phyloP scores from a whole-genome alignment of 2,888 invertebrate genomes.

The Mythimna loreyi region DNA sequence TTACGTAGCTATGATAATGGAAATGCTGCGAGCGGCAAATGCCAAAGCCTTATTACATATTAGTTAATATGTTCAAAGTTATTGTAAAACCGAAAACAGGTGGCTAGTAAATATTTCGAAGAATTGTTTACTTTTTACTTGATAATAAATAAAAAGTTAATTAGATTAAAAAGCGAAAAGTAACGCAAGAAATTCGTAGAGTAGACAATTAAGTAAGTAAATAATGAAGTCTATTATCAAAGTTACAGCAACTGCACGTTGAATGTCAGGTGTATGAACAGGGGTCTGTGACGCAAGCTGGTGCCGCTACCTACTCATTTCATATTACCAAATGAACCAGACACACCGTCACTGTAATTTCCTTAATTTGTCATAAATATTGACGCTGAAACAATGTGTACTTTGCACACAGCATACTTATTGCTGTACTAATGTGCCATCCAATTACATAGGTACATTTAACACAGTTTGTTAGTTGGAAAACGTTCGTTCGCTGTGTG shows the following conservation, averaged over 20 bases:
- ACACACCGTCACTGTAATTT: slow-evolving; percentile 28
- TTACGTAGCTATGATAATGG: slow-evolving; percentile 70
- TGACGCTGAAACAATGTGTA: slow-evolving; percentile 22
- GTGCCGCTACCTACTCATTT: slow-evolving; percentile 54
- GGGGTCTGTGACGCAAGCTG: slow-evolving; percentile 72
- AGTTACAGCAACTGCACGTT: slow-evolving; percentile 46
- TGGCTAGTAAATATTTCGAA: background rate
- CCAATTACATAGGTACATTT: slow-evolving; percentile 15
- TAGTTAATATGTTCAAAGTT: slow-evolving; percentile 1
- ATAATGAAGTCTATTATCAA: slow-evolving; percentile 25
- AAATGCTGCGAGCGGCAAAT: slow-evolving; percentile 62
- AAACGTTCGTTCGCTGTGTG: slow-evolving; percentile 35
- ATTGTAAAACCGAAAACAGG: background rate
- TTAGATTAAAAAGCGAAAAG: background rate
- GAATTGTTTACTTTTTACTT: background rate
- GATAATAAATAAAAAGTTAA: background rate
- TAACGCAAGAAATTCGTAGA: slow-evolving; percentile 11
- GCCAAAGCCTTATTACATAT: slow-evolving; percentile 23
- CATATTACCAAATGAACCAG: slow-evolving; percentile 63
- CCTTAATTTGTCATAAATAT: slow-evolving; percentile 44
- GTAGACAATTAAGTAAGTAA: slow-evolving; percentile 33
- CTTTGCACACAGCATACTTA: slow-evolving; percentile 2
- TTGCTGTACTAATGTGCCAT: slow-evolving; percentile 32
- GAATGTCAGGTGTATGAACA: slow-evolving; percentile 74
- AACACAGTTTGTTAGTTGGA: slow-evolving; percentile 36